phyloP scores from a whole-genome alignment of 2,113 vertebrate species.

The Tympanuchus pallidicinctus region DNA sequence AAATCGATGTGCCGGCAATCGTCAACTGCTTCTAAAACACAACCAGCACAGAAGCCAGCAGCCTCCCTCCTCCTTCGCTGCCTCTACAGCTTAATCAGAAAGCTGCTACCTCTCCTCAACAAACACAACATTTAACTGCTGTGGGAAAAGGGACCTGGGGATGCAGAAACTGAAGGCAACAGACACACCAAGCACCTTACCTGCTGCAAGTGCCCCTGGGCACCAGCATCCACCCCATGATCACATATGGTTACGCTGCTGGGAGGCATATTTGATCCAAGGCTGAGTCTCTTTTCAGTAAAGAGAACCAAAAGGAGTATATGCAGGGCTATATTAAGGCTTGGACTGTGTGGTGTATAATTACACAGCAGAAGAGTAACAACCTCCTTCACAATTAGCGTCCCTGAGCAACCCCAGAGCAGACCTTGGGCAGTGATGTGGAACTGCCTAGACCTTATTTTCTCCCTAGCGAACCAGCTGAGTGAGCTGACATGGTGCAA shows the following conservation, averaged over 20 bases:
- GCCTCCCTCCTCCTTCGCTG: background rate
- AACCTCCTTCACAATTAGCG: background rate
- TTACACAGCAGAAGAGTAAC: slow-evolving; percentile 25
- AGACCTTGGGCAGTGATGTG: background rate
- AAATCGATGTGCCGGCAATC: slow-evolving; percentile 2
- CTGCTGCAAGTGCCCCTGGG: background rate
- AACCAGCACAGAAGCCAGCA: background rate
- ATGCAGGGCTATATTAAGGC: background rate
- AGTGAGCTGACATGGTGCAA: background rate
- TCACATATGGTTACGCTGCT: background rate
- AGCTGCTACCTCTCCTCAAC: background rate
- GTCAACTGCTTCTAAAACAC: slow-evolving; percentile 37
- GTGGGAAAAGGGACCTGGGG: background rate
- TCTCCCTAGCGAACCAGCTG: background rate
- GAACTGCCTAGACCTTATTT: background rate
- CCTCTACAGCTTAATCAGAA: background rate
- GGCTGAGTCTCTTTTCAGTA: background rate
- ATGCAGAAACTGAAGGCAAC: background rate
- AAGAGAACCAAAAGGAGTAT: background rate
- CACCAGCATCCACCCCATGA: background rate
- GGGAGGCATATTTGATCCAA: background rate
- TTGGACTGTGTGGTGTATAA: background rate
- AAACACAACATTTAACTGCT: background rate
- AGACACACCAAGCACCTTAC: background rate
- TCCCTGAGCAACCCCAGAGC: background rate